phyloP scores from a whole-genome alignment of 2,113 vertebrate genomes.

The Cyprinodon variegatus region DNA sequence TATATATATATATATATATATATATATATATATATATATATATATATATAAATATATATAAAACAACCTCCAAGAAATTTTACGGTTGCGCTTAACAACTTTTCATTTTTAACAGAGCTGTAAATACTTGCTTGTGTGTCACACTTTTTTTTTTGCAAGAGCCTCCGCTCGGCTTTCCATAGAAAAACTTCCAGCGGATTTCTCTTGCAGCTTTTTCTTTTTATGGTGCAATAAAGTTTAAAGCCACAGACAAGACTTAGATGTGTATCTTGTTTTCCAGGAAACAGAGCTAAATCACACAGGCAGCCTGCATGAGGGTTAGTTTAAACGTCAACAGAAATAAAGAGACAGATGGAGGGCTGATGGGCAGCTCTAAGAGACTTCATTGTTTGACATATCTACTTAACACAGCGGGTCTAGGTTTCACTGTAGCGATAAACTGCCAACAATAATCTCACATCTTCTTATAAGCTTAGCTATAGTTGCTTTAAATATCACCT shows the following conservation, averaged over 20 bases:
- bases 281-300: conserved; percentile 28
- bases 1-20: no score
- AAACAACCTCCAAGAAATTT: not conserved
- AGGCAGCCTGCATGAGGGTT: conserved; percentile 9
- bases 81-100: not conserved
- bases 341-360: conserved; percentile 16
- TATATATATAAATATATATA: no score
- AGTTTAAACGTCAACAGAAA: conserved; percentile 30
- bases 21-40: no score
- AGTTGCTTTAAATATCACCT: conserved; percentile 47
- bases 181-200: not conserved
- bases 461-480: conserved; percentile 4
- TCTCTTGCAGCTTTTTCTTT: not conserved
- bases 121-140: not conserved
- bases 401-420: not conserved
- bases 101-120: not conserved
- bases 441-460: conserved; percentile 31
- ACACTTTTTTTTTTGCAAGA: conserved; percentile 6
- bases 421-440: conserved; percentile 11
- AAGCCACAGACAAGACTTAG: not conserved
- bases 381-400: conserved; percentile 37
- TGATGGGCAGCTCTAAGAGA: conserved; percentile 32
- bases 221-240: not conserved
- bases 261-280: conserved; percentile 37
- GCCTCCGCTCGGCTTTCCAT: not conserved